A percentile compares a stretch with the other conserved stretches of the same genome.
Conservation (phyloP, 2,113 vertebrate species). For the Toxostoma redivivum region DNA sequence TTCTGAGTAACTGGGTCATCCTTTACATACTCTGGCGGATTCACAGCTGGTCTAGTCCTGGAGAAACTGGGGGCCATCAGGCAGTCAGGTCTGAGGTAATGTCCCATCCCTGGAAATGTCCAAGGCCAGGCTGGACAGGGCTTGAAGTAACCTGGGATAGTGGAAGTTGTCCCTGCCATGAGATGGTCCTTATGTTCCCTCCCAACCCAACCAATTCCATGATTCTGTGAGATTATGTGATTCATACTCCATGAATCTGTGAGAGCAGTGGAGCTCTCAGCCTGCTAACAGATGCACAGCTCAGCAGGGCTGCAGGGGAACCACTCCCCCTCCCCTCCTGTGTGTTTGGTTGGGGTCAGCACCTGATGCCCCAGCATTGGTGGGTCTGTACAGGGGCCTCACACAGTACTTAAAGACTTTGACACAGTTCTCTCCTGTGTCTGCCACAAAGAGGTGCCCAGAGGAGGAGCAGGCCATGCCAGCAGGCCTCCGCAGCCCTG, state of each 20-base stretch:
- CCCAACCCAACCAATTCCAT: background rate
- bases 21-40: background rate
- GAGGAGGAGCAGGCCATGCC: slow-evolving; percentile 56
- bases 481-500: slow-evolving; percentile 25
- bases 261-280: background rate
- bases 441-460: slow-evolving; percentile 65
- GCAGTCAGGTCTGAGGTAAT: background rate
- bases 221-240: background rate
- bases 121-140: background rate
- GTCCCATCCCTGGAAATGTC: background rate
- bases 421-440: slow-evolving; percentile 39
- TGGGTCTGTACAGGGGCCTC: background rate
- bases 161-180: background rate
- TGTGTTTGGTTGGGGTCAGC: background rate
- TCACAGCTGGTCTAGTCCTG: background rate
- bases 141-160: background rate
- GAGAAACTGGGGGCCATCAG: background rate
- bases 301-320: background rate
- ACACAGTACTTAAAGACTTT: slow-evolving; percentile 59
- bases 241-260: background rate
- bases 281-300: background rate
- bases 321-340: background rate
- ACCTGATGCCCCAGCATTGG: background rate
- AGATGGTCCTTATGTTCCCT: background rate
- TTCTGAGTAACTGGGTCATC: background rate